These are phyloP conservation scores for Mustelus asterias DNA, from an alignment of 2,113 vertebrate species.

Conservation along the genomic window DNA sequence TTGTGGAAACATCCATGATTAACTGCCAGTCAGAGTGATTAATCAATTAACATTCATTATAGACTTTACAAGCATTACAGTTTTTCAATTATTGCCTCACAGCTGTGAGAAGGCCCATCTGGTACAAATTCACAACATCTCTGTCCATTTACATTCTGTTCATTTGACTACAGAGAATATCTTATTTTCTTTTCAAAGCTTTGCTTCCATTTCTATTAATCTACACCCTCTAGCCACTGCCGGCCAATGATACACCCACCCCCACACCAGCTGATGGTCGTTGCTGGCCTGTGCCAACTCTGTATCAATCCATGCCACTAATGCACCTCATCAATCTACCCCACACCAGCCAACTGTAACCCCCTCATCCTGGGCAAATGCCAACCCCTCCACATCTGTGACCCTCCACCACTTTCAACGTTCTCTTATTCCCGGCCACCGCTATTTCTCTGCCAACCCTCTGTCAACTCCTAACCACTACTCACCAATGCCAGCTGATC, in stretches of 20 bases:
- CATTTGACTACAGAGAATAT: background rate
- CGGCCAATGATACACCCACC: background rate
- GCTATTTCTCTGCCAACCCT: background rate
- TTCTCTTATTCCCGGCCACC: too few species aligned
- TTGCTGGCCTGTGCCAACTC: background rate
- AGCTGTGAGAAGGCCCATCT: background rate
- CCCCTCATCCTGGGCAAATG: too few species aligned
- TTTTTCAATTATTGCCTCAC: constrained; percentile 1
- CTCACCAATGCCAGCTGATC: background rate
- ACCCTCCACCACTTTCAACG: background rate
- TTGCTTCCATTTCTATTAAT: background rate
- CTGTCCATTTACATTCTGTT: background rate
- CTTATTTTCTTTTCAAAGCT: background rate
- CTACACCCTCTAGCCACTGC: background rate
- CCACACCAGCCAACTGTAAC: too few species aligned
- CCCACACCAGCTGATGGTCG: background rate
- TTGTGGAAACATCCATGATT: background rate
- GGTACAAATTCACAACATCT: background rate
- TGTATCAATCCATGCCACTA: background rate
- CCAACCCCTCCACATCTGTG: too few species aligned
- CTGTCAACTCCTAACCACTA: background rate
- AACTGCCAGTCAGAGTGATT: background rate
- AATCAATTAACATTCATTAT: constrained; percentile 20
- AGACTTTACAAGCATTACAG: background rate
- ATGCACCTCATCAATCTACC: background rate